Evolutionary conservation across 2,888 invertebrate genomes (phyloP).

Genomic region (Corbicula japonica): DNA sequence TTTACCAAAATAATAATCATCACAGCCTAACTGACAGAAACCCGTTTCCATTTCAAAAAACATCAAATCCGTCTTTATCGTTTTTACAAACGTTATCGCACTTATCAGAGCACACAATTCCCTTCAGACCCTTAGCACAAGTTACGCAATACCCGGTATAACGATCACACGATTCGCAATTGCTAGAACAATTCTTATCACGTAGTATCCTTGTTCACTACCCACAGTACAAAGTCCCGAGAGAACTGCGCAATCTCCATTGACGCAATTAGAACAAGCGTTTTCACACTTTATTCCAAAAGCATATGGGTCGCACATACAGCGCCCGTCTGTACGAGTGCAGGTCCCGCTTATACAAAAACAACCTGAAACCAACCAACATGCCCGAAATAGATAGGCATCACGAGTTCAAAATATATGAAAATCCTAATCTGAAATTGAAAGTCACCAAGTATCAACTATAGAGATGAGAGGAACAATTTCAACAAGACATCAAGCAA

Average conservation of each 20-base stretch:
- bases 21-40: slow-evolving; percentile 39
- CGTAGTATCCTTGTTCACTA: slow-evolving; percentile 17
- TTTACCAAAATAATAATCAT: slow-evolving; percentile 18
- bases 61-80: not conserved
- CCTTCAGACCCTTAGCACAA: slow-evolving; percentile 22
- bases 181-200: slow-evolving; percentile 2
- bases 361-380: slow-evolving; percentile 39
- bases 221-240: slow-evolving; percentile 16
- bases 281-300: slow-evolving; percentile 25
- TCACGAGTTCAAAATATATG: too few species aligned
- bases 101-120: not conserved
- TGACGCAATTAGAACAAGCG: slow-evolving; percentile 5
- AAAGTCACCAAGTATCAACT: too few species aligned
- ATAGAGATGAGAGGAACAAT: too few species aligned
- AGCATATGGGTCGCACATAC: slow-evolving; percentile 9
- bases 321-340: slow-evolving; percentile 11
- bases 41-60: slow-evolving; percentile 30
- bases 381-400: too few species aligned
- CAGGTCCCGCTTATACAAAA: slow-evolving; percentile 30
- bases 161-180: slow-evolving; percentile 24
- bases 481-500: too few species aligned
- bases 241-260: slow-evolving; percentile 1
- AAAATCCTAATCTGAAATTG: too few species aligned
- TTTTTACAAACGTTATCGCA: slow-evolving; percentile 10
- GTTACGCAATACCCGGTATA: slow-evolving; percentile 18